These are phyloP conservation scores for Drosophila parabipectinata DNA, from an alignment of 1,140 invertebrate genomes.

Conservation along the genomic window DNA sequence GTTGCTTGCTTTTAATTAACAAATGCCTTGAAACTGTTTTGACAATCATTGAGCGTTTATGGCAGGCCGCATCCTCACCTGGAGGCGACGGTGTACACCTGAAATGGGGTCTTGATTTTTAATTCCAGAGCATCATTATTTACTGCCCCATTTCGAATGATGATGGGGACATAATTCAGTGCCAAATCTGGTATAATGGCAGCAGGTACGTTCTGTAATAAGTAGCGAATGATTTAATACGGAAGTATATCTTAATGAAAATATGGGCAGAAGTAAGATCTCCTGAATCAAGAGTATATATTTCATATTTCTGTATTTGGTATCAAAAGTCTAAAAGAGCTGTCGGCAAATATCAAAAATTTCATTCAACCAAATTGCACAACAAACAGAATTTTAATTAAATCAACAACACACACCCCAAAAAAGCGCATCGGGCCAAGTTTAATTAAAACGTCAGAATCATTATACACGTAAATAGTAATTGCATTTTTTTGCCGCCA, in stretches of 20 bases:
- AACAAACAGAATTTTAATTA: slow-evolving; percentile 51
- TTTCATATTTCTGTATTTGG: background rate
- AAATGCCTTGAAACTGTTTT: slow-evolving; percentile 54
- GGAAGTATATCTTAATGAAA: no score
- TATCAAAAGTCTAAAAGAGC: slow-evolving; percentile 13
- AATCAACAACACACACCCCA: slow-evolving; percentile 34
- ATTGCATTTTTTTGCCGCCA: slow-evolving; percentile 48
- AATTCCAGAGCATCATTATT: slow-evolving; percentile 7
- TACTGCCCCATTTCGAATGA: background rate
- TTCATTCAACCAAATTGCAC: slow-evolving; percentile 33
- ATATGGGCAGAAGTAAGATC: no score
- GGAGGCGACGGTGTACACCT: background rate
- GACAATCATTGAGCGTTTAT: slow-evolving; percentile 39
- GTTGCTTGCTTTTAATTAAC: slow-evolving; percentile 59
- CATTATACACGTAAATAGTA: slow-evolving; percentile 43
- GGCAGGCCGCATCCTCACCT: slow-evolving; percentile 16
- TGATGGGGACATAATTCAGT: slow-evolving; percentile 7
- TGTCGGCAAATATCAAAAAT: slow-evolving; percentile 7
- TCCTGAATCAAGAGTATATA: background rate
- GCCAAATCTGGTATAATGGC: background rate
- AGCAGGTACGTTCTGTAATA: no score
- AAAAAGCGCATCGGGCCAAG: slow-evolving; percentile 17
- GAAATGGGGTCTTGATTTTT: background rate
- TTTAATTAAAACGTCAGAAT: slow-evolving; percentile 57
- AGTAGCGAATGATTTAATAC: no score